Base-by-base conservation (phyloP, 2,888 invertebrate genomes). In the Rosalia funebris region DNA sequence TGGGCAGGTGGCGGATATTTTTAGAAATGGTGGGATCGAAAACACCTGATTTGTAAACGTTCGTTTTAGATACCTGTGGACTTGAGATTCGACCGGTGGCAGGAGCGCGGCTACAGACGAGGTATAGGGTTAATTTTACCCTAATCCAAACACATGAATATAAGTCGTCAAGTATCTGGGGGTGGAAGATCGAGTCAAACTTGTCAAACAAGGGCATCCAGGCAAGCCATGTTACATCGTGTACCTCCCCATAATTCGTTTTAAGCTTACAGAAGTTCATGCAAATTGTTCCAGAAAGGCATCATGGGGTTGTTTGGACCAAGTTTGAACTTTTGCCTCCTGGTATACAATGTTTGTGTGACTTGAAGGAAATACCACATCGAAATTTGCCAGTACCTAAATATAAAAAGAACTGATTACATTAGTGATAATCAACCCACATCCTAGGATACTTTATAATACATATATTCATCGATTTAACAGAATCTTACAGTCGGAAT, bases 341-440 rank as follows among this genome's bases (percentile, higher is more conserved):
- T 20, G 86, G 88, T 68, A 85, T 90, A 5, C 87, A 88, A 70
- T 87, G 88, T 12, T 83, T 90, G 63, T 89, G 89, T 72, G 87
- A 89, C 70, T 82, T 84, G 2, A 83, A 89, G 75, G 88, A 89
- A 65, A 75, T 77, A 32, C 77, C 76, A 1, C 45, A 61, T 77
- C 5, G 76, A 77, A 55, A 73, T 69, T 2, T 67, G 94, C 92
- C 80, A 91, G 91, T 74, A 95, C 92, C 76, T 88, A n/a, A 70
- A 68, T 55, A 45, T 68, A 5, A 42, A 69, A 11, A 56, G 74
- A 34, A 73, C 66, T 37, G 63, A 67, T n/a, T 16, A 71, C 68
- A 16, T 62, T 94, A 59, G 91, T 96, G 74, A 96, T 95, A 82
- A 85, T 97, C 25, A 94, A 94, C 82, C 97, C 97, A 0, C 91